Base-by-base conservation (phyloP, 1,140 invertebrate genomes). In the Drosophila fuyamai region DNA sequence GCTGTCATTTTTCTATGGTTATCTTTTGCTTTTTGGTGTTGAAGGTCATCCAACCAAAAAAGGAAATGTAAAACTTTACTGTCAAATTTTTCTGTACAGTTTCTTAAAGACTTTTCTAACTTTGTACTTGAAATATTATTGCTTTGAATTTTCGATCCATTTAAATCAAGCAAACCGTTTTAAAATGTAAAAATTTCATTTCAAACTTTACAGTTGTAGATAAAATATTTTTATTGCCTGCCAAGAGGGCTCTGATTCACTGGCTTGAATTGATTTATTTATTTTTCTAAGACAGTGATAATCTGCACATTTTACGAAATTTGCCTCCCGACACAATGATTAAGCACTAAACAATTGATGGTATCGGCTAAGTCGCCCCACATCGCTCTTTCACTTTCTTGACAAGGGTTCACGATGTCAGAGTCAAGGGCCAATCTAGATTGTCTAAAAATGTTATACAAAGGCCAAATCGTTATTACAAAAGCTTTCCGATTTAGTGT, bases 291-390 rank as follows among this genome's bases (percentile, higher is more conserved):
- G 63, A 63, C 63, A 67, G 50, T 68, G 65, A 53, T 68, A 68
- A 68, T 68, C 65, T 68, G 61, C 60, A 27, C 65, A 66, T 68
- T 43, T 66, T 68, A 38, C 41, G 18, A n/a, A 53, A 66, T 38
- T 68, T 66, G 13, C 29, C 47, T 16, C 4, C n/a, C 43, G 40
- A 16, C 40, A 23, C 38, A 68, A 68, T 66, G 61, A 66, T 68
- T 68, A 66, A 68, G 65, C 65, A 66, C 65, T 68, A 66, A 68
- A 68, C 65, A 66, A 68, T 68, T 54, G 65, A 68, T 68, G 65
- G 65, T 66, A 68, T 68, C 65, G 66, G 43, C 32, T 13, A 35
- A 47, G 47, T 36, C 35, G 61, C 38, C 27, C 46, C 40, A 9
- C 32, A 16, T 27, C 57, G 32, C 32, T 14, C 16, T 48, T 46